Base-by-base conservation (phyloP, 2,113 vertebrate genomes). In the Aramus guarauna region DNA sequence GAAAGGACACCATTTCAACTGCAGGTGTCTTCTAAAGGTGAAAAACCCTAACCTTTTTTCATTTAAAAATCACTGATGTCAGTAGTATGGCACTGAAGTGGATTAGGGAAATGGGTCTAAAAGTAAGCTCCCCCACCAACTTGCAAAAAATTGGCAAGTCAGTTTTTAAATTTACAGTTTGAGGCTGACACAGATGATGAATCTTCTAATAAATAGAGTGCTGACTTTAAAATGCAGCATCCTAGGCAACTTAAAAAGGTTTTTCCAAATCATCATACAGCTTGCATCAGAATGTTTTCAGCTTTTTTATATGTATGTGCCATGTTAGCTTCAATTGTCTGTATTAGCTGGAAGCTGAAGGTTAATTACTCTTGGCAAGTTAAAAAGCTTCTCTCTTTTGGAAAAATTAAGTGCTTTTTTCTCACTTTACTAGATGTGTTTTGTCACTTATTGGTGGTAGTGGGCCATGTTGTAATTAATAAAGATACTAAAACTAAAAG, bases 221-320 rank as follows among this genome's bases (percentile, higher is more conserved):
- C 16, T 66, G 9, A 39, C 41, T 69, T 53, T 19, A 73, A 36
- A 41, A 20, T 4, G 3, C n/a, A 77, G 26, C 4, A 2, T 75
- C 43, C 10, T 68, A 17, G 17, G 26, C 5, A 3, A 52, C 45
- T 36, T 59, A 2, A 19, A 41, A 37, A 81, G 23, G 9, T 52
- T n/a, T 21, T 82, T 27, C 26, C 8, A 80, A 26, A 43, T 67
- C 26, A 18, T 67, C 1, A 0, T 27, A 2, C 5, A 64, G 19
- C 3, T 64, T 48, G 8, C 45, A 21, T 78, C 34, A 63, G 43
- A 68, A 20, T 2, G 3, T 68, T 55, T 36, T 50, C 23, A 30
- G 2, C 15, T 47, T 67, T 9, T 36, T 21, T 2, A 1, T 32
- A 3, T 9, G 9, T 12, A 5, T 52, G 12, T 12, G 7, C n/a